Percentiles rank a stretch among this genome's conserved stretches.
Evolutionary conservation across 1,140 invertebrate genomes (phyloP).

Genomic region (Euwallacea similis): DNA sequence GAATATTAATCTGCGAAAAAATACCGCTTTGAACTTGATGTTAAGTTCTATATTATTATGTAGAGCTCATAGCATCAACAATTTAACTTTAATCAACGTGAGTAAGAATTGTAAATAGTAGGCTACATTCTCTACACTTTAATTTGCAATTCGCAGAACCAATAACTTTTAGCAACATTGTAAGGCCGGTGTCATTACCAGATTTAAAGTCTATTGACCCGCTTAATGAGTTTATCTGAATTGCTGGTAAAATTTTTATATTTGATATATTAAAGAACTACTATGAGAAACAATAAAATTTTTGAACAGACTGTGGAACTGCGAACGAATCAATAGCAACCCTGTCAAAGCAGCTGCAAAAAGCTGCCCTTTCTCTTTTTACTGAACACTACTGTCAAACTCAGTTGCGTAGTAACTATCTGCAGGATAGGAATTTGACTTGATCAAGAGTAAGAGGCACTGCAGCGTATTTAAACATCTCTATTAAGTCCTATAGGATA

Average conservation of each 20-base stretch:
- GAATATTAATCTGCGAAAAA: background rate
- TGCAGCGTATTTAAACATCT: conserved; percentile 11
- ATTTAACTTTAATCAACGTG: conserved; percentile 21
- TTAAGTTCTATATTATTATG: background rate
- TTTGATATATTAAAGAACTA: background rate
- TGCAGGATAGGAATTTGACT: background rate
- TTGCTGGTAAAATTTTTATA: conserved; percentile 12
- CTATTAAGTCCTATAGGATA: background rate
- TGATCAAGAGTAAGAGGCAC: conserved; percentile 9
- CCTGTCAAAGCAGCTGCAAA: conserved; percentile 13
- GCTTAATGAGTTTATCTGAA: background rate
- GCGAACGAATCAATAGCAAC: conserved; percentile 1
- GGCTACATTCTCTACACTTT: background rate
- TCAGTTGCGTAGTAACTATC: background rate
- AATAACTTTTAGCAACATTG: background rate
- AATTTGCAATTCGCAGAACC: background rate
- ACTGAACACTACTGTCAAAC: conserved; percentile 9
- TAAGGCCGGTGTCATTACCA: conserved; percentile 15
- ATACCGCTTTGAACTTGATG: too few species aligned
- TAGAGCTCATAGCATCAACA: conserved; percentile 10
- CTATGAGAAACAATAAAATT: background rate
- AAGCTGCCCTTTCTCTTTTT: conserved; percentile 12
- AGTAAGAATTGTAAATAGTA: background rate
- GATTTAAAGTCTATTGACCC: conserved; percentile 4
- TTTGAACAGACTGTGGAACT: conserved; percentile 13